Evolutionary conservation across 2,113 vertebrate species (phyloP).

Genomic region (Pantherophis guttatus): DNA sequence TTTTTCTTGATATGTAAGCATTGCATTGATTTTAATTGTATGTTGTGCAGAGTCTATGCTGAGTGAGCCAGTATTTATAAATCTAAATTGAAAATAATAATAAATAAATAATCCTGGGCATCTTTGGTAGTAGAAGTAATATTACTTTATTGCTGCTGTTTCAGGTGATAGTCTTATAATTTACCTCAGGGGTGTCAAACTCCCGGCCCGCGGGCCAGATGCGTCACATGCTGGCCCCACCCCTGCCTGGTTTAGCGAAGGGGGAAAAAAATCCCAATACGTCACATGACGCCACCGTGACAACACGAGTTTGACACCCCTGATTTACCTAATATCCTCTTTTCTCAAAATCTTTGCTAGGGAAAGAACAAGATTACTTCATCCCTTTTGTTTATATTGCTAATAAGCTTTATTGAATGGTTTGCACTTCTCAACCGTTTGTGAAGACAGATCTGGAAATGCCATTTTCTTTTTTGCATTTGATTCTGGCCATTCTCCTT

Average conservation of each 20-base stretch:
- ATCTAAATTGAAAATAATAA: not conserved
- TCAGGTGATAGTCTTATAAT: not conserved
- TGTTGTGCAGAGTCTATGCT: not conserved
- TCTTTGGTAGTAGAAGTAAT: not conserved
- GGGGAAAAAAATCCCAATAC: too few species aligned
- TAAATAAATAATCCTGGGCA: not conserved
- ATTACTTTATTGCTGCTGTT: not conserved
- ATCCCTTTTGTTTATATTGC: not conserved
- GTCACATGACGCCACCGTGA: fast-evolving
- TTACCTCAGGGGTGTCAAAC: not conserved
- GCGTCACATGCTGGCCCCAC: too few species aligned
- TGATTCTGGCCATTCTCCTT: not conserved
- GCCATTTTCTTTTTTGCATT: not conserved
- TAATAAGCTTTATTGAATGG: not conserved
- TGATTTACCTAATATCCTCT: not conserved
- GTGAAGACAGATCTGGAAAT: not conserved
- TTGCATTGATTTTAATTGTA: not conserved
- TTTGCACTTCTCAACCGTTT: not conserved
- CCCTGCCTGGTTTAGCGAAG: too few species aligned
- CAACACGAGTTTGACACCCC: too few species aligned
- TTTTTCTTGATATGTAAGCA: not conserved
- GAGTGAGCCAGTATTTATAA: not conserved
- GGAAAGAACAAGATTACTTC: not conserved
- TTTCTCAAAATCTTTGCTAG: not conserved
- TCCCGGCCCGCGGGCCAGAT: too few species aligned